Evolutionary conservation across 2,113 vertebrate species (phyloP), one percentile per base, ranked within the genome.

Genomic region (human (Homo sapiens)): DNA sequence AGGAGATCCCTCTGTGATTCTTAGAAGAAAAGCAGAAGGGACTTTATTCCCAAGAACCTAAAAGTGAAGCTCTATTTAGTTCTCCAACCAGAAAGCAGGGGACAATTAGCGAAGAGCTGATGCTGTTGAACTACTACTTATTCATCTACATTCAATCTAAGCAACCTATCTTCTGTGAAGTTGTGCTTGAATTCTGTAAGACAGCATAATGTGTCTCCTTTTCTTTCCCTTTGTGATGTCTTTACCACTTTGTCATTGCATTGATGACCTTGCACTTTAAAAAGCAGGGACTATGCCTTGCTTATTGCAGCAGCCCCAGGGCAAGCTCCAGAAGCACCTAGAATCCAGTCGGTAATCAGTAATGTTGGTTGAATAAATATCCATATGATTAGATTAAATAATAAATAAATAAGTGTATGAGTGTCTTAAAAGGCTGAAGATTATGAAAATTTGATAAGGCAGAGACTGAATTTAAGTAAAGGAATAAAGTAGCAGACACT

Each of bases 1-100:
- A 91, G 76, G 43, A 66, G 30, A 6, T 81, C 5, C 3, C 48
- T 82, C 52, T 48, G 32, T 83, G 48, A 91, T 64, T 76, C 52
- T 89, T 64, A 75, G 27, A 92, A 8, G n/a, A 86, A 66, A 94
- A 78, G 8, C 48, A 78, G 18, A 93, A 75, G 50, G 16, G 3
- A 87, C 45, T 78, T 95, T 90, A 82, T 92, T 82, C 50, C 45
- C 55, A 86, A n/a, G 90, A 91, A 93, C 10, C 22, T 38, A 43
- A 84, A 89, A 22, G 30, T 35, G 35, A 87, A 95, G 30, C 48
- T 40, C 22, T 68, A 87, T 75, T 93, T 89, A 80, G 7, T 43
- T 89, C 30, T 92, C 59, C 89, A 40, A 59, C 5, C 89, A 95
- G 32, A 59, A 94, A 57, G 11, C 17, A 70, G 23, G 81, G 20